A percentile compares a stretch with the other conserved stretches of the same genome.
phyloP scores from a whole-genome alignment of 2,797 vertebrate genomes.

The Smutsia temminckii region DNA sequence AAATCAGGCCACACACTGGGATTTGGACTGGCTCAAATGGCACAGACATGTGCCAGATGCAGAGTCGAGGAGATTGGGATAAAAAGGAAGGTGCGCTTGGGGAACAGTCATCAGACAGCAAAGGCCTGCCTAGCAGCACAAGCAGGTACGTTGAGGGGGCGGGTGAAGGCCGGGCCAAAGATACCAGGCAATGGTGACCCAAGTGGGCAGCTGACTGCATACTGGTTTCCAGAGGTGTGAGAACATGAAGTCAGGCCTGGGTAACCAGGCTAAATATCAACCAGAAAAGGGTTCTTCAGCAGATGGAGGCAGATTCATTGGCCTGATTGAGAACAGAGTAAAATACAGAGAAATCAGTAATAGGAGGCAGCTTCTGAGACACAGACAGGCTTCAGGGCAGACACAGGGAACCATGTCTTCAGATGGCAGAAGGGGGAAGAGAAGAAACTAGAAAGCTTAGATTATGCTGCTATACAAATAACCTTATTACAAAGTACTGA shows the following conservation, averaged over 20 bases:
- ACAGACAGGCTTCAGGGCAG: neutral
- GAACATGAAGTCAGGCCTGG: neutral
- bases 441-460: neutral
- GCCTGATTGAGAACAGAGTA: neutral
- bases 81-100: neutral
- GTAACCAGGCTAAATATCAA: neutral
- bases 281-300: neutral
- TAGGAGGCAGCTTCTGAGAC: neutral
- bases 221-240: neutral
- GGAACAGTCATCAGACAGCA: neutral
- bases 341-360: neutral
- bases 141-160: neutral
- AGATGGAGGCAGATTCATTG: neutral
- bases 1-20: neutral
- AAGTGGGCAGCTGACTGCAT: neutral
- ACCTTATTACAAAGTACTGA: slow-evolving; percentile 68
- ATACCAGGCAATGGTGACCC: neutral
- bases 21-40: neutral
- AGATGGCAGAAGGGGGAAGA: too few species aligned
- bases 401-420: neutral
- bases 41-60: neutral
- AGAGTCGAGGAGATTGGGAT: neutral
- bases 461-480: slow-evolving; percentile 50
- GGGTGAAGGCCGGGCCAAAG: neutral
- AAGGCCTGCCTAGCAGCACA: neutral